phyloP scores from a whole-genome alignment of 2,888 invertebrate genomes.

The Leptinotarsa juncta region DNA sequence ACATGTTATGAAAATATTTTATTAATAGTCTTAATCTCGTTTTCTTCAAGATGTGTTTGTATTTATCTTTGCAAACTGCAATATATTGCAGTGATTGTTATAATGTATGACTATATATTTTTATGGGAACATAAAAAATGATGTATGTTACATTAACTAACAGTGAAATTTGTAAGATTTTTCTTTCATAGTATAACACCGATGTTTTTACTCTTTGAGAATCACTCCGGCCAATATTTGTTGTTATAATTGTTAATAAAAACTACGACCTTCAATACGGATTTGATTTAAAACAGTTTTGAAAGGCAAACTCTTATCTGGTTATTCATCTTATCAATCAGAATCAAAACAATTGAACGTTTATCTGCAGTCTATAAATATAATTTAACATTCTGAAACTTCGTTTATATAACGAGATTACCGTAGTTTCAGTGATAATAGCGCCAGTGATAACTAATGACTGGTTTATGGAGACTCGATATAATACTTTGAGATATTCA shows the following conservation, averaged over 20 bases:
- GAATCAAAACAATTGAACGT: background rate
- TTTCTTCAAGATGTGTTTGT: slow-evolving; percentile 8
- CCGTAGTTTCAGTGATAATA: too few species aligned
- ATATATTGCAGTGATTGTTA: slow-evolving; percentile 4
- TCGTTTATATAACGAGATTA: too few species aligned
- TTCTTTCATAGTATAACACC: background rate
- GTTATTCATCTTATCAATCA: background rate
- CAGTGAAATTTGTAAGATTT: background rate
- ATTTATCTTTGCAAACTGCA: background rate
- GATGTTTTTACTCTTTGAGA: background rate
- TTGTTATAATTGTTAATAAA: background rate
- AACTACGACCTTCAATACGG: background rate
- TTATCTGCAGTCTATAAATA: background rate
- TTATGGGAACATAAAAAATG: slow-evolving; percentile 39
- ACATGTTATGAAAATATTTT: slow-evolving; percentile 25
- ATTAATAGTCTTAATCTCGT: slow-evolving; percentile 38
- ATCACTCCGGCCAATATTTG: background rate
- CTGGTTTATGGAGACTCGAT: background rate
- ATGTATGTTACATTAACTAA: slow-evolving; percentile 59
- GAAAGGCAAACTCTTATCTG: background rate
- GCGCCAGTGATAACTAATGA: background rate
- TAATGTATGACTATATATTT: slow-evolving; percentile 23
- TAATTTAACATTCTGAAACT: too few species aligned
- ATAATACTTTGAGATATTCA: background rate
- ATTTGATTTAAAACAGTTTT: background rate